Evolutionary conservation across 2,113 vertebrate genomes (phyloP), one percentile per base, ranked within the genome.

Genomic region (Nerophis lumbriciformis): DNA sequence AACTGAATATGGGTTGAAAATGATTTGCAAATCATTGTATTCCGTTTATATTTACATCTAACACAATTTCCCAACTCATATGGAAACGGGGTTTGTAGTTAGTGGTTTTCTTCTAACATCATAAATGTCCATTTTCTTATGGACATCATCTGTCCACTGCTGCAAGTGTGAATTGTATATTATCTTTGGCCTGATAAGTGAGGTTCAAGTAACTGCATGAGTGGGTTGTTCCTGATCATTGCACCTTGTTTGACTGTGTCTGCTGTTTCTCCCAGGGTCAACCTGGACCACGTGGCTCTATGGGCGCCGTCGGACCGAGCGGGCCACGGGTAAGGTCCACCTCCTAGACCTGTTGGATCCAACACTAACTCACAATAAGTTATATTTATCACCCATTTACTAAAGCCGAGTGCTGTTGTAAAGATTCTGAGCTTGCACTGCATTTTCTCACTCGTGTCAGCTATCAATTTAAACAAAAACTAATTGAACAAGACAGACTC

Each of bases 261-360:
- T 68, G 39, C 57, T 73, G 88, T 79, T 52, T 89, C 81, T 68
- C 51, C 19, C 81, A 99, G 97, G 97, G 97, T 86, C 75, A 92
- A 1, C 83, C 87, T 52, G 97, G 97, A 39, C 83, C 90, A 73
- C 79, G 94, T 50, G 97, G 97, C 66, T 93, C 94, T 70, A 79
- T 93, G 69, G 97, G 97, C 54, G 90, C 94, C 38, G 65, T 91
- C 66, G 97, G 97, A 85, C 92, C 93, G 76, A 84, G 89, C 59
- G 97, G 97, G 77, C 90, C 81, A 54, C 92, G 96, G 92, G 97
- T 99, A 90, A 92, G 90, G 65, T 61, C 21, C n/a, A 38, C 71
- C 52, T 66, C 59, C 35, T 4, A 14, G n/a, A 37, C 14, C 38
- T 73, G 72, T 3, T 71, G 11, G 15, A 69, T 76, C 58, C 57